Evolutionary conservation across 2,797 vertebrate genomes (phyloP).

Genomic region (Eulemur mongoz): DNA sequence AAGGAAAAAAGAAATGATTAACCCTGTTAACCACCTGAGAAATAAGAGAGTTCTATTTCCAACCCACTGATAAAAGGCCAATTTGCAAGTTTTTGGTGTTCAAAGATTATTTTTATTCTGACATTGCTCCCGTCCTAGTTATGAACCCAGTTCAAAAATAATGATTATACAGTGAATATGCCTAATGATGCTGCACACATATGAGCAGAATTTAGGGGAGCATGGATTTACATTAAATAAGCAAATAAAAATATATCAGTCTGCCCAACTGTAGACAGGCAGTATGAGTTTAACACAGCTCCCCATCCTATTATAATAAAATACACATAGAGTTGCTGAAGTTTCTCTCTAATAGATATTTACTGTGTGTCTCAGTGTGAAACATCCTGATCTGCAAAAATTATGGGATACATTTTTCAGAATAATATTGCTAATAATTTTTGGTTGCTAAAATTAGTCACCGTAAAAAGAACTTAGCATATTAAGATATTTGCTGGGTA

Average conservation of each 20-base stretch:
- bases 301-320: conserved; percentile 13
- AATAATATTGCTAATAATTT: conserved; percentile 40
- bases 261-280: background rate
- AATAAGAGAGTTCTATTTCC: conserved; percentile 9
- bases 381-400: conserved; percentile 28
- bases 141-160: background rate
- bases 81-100: conserved; percentile 45
- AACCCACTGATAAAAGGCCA: background rate
- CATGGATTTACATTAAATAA: background rate
- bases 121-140: background rate
- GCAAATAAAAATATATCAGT: conserved; percentile 47
- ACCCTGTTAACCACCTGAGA: background rate
- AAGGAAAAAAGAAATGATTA: background rate
- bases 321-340: background rate
- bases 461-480: background rate
- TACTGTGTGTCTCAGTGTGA: conserved; percentile 7
- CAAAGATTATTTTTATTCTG: conserved; percentile 25
- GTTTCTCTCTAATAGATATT: conserved; percentile 50
- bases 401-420: background rate
- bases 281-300: background rate
- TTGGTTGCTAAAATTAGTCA: conserved; percentile 39
- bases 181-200: background rate
- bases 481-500: background rate
- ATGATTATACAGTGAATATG: background rate
- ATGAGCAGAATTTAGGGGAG: background rate